These are phyloP conservation scores for Aurelia aurita DNA, from an alignment of 30 jellyfish, hydroid and myxozoan species.

Conservation along the genomic window DNA sequence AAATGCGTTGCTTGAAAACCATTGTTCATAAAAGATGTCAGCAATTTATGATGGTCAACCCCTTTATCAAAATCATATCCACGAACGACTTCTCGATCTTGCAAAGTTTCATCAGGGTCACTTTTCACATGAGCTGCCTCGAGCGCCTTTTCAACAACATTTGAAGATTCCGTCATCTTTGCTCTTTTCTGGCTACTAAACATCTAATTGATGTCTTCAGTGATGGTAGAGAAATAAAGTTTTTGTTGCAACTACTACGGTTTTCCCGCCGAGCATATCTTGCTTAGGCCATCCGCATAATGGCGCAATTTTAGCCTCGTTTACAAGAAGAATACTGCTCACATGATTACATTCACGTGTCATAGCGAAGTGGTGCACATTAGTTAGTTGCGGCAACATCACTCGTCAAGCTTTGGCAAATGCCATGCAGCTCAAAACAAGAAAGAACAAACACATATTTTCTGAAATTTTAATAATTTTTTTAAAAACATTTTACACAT, in stretches of 20 bases:
- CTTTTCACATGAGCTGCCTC: slow-evolving; percentile 64
- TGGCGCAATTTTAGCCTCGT: too few relatives aligned
- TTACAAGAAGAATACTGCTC: too few relatives aligned
- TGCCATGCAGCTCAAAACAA: neutral
- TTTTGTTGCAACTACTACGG: too few relatives aligned
- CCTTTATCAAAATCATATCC: slow-evolving; percentile 97
- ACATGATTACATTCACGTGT: too few relatives aligned
- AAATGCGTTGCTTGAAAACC: slow-evolving; percentile 98
- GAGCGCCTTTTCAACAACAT: slow-evolving; percentile 25
- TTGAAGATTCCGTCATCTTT: neutral
- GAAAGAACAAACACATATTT: neutral
- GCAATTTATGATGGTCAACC: slow-evolving; percentile 73
- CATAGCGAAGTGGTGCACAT: too few relatives aligned
- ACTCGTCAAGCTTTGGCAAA: neutral
- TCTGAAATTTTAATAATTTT: neutral
- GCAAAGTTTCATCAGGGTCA: slow-evolving; percentile 1
- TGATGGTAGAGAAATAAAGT: neutral
- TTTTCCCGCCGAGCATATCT: too few relatives aligned
- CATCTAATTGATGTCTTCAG: neutral
- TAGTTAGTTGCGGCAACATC: too few relatives aligned
- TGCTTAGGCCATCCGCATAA: too few relatives aligned
- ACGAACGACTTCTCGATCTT: slow-evolving; percentile 53
- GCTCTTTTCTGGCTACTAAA: neutral
- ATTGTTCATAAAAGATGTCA: slow-evolving; percentile 60
- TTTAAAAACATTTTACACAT: neutral